Conservation (phyloP, 2,113 vertebrate species). For the cat (Felis catus) region DNA sequence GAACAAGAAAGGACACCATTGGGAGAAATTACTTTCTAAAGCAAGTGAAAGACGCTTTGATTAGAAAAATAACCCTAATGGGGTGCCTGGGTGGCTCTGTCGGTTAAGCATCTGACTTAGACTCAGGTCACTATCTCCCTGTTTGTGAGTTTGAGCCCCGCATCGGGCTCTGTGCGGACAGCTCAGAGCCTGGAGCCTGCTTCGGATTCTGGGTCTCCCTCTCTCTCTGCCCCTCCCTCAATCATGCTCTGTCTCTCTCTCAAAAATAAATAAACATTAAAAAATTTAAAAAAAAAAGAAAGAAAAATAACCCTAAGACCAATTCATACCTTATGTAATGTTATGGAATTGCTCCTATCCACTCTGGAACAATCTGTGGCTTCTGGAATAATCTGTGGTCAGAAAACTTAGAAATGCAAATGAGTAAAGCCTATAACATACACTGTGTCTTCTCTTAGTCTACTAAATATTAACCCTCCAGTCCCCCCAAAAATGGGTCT, state of each 20-base stretch:
- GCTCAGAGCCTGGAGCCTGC: too few species aligned
- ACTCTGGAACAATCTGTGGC: background rate
- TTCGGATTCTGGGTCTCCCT: too few species aligned
- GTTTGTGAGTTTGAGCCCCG: too few species aligned
- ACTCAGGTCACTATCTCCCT: too few species aligned
- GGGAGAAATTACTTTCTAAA: constrained; percentile 25
- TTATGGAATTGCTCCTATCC: background rate
- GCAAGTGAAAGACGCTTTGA: background rate
- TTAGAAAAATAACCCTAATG: constrained; percentile 8
- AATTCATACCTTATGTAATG: background rate
- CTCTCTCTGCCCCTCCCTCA: too few species aligned
- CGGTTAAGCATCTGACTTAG: too few species aligned
- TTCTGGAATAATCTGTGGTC: constrained; percentile 35
- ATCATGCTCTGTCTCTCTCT: too few species aligned
- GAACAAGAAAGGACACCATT: background rate
- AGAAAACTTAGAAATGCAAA: constrained; percentile 24
- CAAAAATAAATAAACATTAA: too few species aligned
- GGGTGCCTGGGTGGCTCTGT: too few species aligned
- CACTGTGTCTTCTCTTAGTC: background rate
- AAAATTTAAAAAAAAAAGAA: too few species aligned
- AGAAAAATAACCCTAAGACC: background rate
- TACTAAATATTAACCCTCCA: background rate
- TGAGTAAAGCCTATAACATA: background rate
- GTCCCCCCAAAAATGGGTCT: background rate
- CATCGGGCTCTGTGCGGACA: too few species aligned